phyloP scores from a whole-genome alignment of 1,140 invertebrate genomes.

The Zaprionus capensis region DNA sequence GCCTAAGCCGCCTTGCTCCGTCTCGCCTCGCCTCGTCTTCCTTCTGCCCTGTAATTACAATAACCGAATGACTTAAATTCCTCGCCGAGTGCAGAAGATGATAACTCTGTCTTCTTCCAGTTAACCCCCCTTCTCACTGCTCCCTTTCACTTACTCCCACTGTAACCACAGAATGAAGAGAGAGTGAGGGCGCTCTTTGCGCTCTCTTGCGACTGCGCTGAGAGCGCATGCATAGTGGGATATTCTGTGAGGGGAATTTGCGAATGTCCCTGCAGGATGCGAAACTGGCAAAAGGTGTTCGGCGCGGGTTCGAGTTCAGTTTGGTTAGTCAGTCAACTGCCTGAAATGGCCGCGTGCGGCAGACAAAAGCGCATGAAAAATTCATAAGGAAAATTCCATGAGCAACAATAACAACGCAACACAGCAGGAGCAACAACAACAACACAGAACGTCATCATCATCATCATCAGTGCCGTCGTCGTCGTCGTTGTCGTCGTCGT shows the following conservation, averaged over 20 bases:
- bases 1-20: slow-evolving; percentile 38
- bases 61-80: slow-evolving; percentile 52
- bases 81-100: slow-evolving; percentile 25
- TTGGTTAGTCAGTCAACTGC: slow-evolving; percentile 68
- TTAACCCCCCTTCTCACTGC: neutral
- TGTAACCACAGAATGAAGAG: neutral
- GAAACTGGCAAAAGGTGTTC: slow-evolving; percentile 72
- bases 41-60: slow-evolving; percentile 55
- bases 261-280: slow-evolving; percentile 12
- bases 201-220: slow-evolving; percentile 25
- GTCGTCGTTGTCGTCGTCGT: slow-evolving; percentile 16
- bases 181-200: neutral
- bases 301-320: slow-evolving; percentile 46
- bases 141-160: neutral
- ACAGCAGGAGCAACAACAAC: slow-evolving; percentile 25
- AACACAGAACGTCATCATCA: slow-evolving; percentile 31
- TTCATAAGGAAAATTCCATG: slow-evolving; percentile 60
- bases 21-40: slow-evolving; percentile 8
- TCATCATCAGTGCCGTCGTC: slow-evolving; percentile 17
- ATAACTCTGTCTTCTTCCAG: slow-evolving; percentile 49
- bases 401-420: slow-evolving; percentile 35
- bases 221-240: slow-evolving; percentile 16
- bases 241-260: slow-evolving; percentile 51
- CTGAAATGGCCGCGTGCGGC: slow-evolving; percentile 78
- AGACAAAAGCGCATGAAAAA: slow-evolving; percentile 82